Conservation (phyloP, 2,113 vertebrate genomes). For the Oryzias melastigma region DNA sequence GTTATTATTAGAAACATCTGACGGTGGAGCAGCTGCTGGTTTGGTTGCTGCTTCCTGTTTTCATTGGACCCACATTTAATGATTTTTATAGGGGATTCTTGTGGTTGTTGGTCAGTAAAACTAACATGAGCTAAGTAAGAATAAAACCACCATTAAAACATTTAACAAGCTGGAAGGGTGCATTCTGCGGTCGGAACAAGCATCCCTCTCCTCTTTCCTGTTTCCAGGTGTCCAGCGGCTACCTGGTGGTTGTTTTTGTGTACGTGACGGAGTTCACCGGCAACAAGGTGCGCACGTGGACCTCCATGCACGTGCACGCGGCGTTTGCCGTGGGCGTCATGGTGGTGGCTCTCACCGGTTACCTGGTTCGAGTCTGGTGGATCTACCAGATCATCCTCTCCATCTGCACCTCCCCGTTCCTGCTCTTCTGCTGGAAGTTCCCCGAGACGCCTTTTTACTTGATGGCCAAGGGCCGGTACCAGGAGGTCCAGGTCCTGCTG, state of each 20-base stretch:
- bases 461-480: constrained; percentile 80
- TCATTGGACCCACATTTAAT: neutral
- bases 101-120: neutral
- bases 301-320: constrained; percentile 92
- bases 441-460: constrained; percentile 95
- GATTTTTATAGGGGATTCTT: neutral
- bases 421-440: constrained; percentile 91
- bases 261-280: constrained; percentile 94
- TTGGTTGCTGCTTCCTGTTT: neutral
- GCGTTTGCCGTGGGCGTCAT: constrained; percentile 90
- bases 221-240: constrained; percentile 88
- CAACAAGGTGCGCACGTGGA: constrained; percentile 89
- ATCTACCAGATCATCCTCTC: constrained; percentile 91
- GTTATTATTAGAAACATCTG: neutral
- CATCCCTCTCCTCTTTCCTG: neutral
- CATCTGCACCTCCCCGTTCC: constrained; percentile 83
- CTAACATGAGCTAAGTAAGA: neutral
- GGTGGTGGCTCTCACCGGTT: constrained; percentile 88
- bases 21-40: neutral
- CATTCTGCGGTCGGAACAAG: neutral
- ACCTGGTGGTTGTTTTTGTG: constrained; percentile 93
- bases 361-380: constrained; percentile 89
- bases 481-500: constrained; percentile 83
- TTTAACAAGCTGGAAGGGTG: neutral
- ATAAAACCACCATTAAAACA: neutral